Evolutionary conservation across 2,888 invertebrate species (phyloP).

Genomic region (Cheilosia vernalis): DNA sequence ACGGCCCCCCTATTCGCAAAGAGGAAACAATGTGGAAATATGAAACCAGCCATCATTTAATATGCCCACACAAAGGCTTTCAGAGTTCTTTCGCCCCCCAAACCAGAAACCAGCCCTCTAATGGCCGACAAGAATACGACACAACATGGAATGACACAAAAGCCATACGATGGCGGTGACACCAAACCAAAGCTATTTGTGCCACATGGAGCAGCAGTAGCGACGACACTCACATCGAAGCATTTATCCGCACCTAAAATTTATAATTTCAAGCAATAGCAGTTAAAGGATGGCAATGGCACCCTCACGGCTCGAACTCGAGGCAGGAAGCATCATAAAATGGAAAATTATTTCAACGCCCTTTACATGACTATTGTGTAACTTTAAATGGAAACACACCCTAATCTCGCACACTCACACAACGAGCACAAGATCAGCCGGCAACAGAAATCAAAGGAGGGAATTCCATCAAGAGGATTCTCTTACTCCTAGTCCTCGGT

Average conservation of each 20-base stretch:
- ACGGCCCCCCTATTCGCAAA: background rate
- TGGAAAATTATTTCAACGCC: constrained; percentile 55
- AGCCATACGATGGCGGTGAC: background rate
- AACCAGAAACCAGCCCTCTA: background rate
- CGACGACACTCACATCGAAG: background rate
- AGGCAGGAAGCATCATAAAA: constrained; percentile 39
- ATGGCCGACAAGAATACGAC: background rate
- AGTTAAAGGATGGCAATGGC: background rate
- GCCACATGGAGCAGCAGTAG: background rate
- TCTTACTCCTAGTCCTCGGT: too few species aligned
- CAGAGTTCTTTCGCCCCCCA: background rate
- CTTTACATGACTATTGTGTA: constrained; percentile 24
- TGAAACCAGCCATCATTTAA: constrained; percentile 62
- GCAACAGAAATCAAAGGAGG: background rate
- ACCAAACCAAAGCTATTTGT: background rate
- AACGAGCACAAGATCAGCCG: background rate
- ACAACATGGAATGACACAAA: constrained; percentile 15
- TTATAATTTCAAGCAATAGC: background rate
- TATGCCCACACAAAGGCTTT: constrained; percentile 37
- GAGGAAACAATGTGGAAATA: constrained; percentile 48
- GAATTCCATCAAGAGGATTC: background rate
- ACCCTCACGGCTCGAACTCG: background rate
- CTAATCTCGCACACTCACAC: background rate
- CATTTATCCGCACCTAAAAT: background rate
- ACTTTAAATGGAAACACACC: constrained; percentile 28